These are phyloP conservation scores for Aphelinus certus DNA, from an alignment of 1,140 invertebrate species.

Conservation along the genomic window DNA sequence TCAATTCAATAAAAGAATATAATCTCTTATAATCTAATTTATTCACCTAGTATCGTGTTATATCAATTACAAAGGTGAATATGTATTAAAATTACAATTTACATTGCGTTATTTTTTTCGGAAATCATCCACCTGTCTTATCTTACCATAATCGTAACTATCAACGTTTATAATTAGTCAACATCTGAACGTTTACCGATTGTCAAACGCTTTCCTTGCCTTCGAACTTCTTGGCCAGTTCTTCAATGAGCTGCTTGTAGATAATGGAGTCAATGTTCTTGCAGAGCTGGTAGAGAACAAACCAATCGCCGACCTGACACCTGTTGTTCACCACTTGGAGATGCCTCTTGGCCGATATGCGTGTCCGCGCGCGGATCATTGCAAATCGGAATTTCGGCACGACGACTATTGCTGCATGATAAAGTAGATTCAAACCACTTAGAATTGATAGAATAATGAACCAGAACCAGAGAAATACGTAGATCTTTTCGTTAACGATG, in stretches of 20 bases:
- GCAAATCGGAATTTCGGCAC: constrained; percentile 79
- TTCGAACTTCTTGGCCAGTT: constrained; percentile 77
- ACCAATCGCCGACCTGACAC: constrained; percentile 93
- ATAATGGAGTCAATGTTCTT: constrained; percentile 93
- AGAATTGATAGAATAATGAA: constrained; percentile 83
- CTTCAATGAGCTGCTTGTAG: constrained; percentile 85
- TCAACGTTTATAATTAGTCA: no score
- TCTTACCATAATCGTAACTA: no score
- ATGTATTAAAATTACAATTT: no score
- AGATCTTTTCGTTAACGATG: constrained; percentile 97
- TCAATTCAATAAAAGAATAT: no score
- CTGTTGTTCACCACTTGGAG: constrained; percentile 82
- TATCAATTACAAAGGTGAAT: no score
- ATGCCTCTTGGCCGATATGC: constrained; percentile 78
- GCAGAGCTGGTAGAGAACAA: constrained; percentile 88
- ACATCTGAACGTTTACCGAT: no score
- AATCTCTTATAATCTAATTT: no score
- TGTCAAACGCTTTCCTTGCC: constrained; percentile 70
- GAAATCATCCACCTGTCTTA: no score
- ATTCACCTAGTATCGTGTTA: no score
- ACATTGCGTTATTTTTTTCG: no score
- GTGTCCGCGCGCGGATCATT: constrained; percentile 81
- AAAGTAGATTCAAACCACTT: constrained; percentile 81
- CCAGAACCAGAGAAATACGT: constrained; percentile 96
- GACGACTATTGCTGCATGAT: constrained; percentile 79